Percentiles rank a stretch among this genome's conserved stretches.
Evolutionary conservation across 2,113 vertebrate species (phyloP).

Genomic region (Otus sunia): DNA sequence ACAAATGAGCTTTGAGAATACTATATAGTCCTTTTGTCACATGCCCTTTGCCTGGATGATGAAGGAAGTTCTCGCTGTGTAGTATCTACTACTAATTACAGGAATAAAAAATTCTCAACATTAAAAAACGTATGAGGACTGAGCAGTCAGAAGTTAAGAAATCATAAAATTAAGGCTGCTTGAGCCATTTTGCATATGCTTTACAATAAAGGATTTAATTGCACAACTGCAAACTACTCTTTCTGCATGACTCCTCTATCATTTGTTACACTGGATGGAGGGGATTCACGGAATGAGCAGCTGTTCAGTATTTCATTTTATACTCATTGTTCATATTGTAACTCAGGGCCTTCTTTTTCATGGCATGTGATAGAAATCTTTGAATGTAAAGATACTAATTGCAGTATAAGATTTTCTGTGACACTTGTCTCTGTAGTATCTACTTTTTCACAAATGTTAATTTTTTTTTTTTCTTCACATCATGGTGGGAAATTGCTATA

Average conservation of each 20-base stretch:
- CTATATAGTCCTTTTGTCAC: not conserved
- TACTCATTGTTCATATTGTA: not conserved
- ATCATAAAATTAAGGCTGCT: not conserved
- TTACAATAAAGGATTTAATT: not conserved
- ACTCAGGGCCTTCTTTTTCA: not conserved
- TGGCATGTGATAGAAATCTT: not conserved
- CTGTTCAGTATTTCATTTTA: not conserved
- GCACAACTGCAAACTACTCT: not conserved
- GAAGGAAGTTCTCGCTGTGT: not conserved
- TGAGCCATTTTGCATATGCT: not conserved
- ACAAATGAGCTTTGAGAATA: slow-evolving; percentile 42
- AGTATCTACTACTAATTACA: not conserved
- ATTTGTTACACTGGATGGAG: not conserved
- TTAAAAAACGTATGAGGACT: not conserved
- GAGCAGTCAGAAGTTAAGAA: not conserved
- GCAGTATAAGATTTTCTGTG: not conserved
- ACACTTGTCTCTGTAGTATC: not conserved
- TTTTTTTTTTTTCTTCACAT: not conserved
- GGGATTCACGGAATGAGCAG: not conserved
- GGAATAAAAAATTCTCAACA: not conserved
- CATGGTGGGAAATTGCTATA: not conserved
- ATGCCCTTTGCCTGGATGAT: slow-evolving; percentile 2
- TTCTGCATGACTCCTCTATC: not conserved
- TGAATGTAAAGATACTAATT: not conserved
- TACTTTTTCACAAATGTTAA: not conserved